Conservation (phyloP, 92 coral and sea anemone genomes). For the Muricea muricata region DNA sequence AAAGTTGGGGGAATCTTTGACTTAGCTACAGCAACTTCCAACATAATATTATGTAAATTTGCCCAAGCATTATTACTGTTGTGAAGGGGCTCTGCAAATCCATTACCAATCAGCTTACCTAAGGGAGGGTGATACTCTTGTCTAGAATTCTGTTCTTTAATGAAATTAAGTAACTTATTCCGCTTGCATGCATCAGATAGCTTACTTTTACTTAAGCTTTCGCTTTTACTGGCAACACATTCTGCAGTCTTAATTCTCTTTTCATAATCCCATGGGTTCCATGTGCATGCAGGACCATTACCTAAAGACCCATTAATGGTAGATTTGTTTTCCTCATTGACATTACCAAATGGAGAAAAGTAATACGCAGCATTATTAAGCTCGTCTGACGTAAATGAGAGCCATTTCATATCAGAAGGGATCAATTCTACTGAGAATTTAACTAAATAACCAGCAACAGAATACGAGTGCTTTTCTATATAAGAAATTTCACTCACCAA, state of each 20-base stretch:
- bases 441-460: conserved; percentile 19
- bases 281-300: conserved; percentile 31
- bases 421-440: conserved; percentile 51
- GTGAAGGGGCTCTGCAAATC: conserved; percentile 65
- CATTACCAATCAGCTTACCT: conserved; percentile 53
- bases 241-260: conserved; percentile 43
- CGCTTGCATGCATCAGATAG: conserved; percentile 55
- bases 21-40: not conserved
- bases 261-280: conserved; percentile 56
- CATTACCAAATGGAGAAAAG: conserved; percentile 11
- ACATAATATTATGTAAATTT: not conserved
- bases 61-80: conserved; percentile 54
- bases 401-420: conserved; percentile 67
- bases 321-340: conserved; percentile 29
- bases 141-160: conserved; percentile 53
- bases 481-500: conserved; percentile 28
- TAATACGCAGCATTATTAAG: not conserved
- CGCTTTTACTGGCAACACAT: conserved; percentile 25
- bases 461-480: conserved; percentile 13
- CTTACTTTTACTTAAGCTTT: conserved; percentile 32
- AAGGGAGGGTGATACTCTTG: conserved; percentile 65
- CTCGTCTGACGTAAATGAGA: not conserved
- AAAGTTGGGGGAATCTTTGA: not conserved
- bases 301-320: conserved; percentile 49
- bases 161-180: conserved; percentile 52